These are phyloP conservation scores for Mixornis gularis DNA, from an alignment of 2,113 vertebrate species.

Conservation along the genomic window DNA sequence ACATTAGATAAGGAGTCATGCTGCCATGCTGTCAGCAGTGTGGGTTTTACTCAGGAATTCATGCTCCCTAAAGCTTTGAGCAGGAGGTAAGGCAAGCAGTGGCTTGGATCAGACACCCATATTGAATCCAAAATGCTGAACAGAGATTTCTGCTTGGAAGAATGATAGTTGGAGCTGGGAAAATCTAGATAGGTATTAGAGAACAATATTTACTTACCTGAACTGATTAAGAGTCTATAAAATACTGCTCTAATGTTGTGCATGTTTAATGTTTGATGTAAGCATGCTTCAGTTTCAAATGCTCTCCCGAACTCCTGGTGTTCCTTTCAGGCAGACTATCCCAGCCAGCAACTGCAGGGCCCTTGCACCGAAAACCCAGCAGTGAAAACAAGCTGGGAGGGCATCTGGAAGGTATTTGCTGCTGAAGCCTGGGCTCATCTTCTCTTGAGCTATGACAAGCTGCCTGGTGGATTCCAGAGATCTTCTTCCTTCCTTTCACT, in stretches of 20 bases:
- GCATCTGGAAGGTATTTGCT: not conserved
- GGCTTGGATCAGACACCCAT: not conserved
- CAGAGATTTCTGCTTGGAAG: not conserved
- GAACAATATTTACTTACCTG: not conserved
- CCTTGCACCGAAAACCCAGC: not conserved
- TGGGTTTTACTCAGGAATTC: not conserved
- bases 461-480: not conserved
- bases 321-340: not conserved
- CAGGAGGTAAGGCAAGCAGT: not conserved
- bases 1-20: not conserved
- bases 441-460: not conserved
- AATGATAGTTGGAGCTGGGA: not conserved
- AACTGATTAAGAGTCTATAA: not conserved
- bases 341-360: not conserved
- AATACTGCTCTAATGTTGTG: not conserved
- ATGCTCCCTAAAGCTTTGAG: not conserved
- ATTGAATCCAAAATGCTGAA: not conserved
- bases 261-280: not conserved
- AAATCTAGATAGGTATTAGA: not conserved
- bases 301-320: not conserved
- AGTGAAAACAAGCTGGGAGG: not conserved
- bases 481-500: not conserved
- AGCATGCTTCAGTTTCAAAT: accelerated
- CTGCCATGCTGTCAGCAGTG: not conserved
- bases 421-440: not conserved